Percentiles rank a stretch among this genome's conserved stretches.
phyloP scores from a whole-genome alignment of 2,797 vertebrate genomes.

The Spinus olivaceus region DNA sequence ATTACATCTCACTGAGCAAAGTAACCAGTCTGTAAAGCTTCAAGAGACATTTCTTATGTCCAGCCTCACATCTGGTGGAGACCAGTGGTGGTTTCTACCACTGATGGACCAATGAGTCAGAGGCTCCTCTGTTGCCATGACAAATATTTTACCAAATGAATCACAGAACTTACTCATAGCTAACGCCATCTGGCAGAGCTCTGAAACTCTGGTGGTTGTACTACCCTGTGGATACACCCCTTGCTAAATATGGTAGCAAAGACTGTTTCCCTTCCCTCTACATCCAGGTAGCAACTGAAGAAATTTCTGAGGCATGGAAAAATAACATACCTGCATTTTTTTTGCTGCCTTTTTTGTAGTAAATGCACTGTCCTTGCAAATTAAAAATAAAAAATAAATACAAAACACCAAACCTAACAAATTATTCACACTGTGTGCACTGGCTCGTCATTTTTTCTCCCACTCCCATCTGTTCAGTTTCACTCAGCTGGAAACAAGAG shows the following conservation, averaged over 20 bases:
- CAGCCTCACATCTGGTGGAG: not conserved
- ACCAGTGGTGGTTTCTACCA: not conserved
- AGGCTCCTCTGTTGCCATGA: conserved; percentile 20
- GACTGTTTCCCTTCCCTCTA: not conserved
- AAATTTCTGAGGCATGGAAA: not conserved
- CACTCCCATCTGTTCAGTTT: conserved; percentile 60
- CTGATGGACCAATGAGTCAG: not conserved
- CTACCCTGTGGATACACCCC: not conserved
- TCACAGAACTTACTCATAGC: conserved; percentile 12
- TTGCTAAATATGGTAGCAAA: not conserved
- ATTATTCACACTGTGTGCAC: conserved; percentile 10
- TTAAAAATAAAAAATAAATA: not conserved
- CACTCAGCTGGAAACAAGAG: conserved; percentile 41
- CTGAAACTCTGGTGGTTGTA: not conserved
- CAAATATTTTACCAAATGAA: conserved; percentile 17
- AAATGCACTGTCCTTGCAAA: not conserved
- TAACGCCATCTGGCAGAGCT: conserved; percentile 18
- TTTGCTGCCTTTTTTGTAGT: not conserved
- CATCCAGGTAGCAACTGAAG: not conserved
- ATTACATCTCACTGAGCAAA: not conserved
- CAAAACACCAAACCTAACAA: not conserved
- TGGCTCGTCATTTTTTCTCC: conserved; percentile 26
- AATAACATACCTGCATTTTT: not conserved
- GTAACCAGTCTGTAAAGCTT: not conserved
- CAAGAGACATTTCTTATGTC: not conserved